Evolutionary conservation across 30 jellyfish, hydroid and myxozoan species (phyloP), one percentile per base, ranked within the genome.

Genomic region (Turritopsis rubra): DNA sequence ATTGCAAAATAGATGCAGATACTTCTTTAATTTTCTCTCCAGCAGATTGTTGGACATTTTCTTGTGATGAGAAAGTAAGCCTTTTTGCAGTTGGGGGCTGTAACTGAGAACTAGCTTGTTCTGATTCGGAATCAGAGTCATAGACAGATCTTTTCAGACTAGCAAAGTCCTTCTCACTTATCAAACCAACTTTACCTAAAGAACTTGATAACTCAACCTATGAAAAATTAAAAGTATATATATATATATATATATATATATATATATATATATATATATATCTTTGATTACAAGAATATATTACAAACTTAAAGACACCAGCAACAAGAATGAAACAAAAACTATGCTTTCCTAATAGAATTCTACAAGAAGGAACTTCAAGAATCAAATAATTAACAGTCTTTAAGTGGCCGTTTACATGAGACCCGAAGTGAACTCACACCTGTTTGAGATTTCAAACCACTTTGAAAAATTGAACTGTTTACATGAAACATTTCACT

Each of bases 151-250:
- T 88, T 68, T 88, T 91, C 52, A 87, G 95, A 60, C 82, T 79
- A 23, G 79, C 71, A 73, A 91, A 91, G 74, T 91, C 97, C 26
- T 82, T 76, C 72, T 80, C 95, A 60, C 96, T 87, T 19, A 91
- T 90, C 31, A 91, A 71, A 66, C 86, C 96, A 30, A 91, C 96
- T 16, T 90, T 91, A 28, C 88, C 87, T 86, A 87, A 80, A 27
- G 97, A 91, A 22, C 96, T 75, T 0, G 96, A 91, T 65, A 91
- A 85, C 68, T 91, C 97, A 54, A 91, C 75, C 97, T 91, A 70
- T 52, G 71, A 77, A 65, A 23, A 71, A 76, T 31, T 72, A 88
- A 21, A 16, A 20, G 21, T 18, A 22, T 20, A 53, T 7, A 23
- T 25, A n/a, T n/a, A n/a, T n/a, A n/a, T n/a, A n/a, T n/a, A n/a